Evolutionary conservation across 1,140 invertebrate genomes (phyloP).

Genomic region (Spodoptera litura): DNA sequence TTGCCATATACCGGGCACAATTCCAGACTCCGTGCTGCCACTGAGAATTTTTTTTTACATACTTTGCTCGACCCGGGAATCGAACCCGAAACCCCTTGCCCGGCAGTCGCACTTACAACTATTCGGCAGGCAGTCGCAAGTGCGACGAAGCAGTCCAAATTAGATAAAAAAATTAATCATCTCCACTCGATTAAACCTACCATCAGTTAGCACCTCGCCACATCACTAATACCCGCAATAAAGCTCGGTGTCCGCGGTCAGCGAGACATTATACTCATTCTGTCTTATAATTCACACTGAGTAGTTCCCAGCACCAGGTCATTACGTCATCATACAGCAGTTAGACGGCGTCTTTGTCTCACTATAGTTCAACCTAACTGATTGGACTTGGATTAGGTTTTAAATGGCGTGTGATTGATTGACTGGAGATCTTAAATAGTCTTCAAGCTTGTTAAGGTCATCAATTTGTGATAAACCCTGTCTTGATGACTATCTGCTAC

Average conservation of each 20-base stretch:
- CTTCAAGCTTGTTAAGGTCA: background rate
- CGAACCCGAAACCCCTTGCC: no score
- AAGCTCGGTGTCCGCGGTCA: constrained; percentile 17
- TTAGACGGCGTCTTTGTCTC: constrained; percentile 3
- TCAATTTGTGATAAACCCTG: constrained; percentile 5
- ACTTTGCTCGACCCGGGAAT: no score
- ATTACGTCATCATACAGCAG: background rate
- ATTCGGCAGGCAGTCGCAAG: no score
- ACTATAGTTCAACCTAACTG: background rate
- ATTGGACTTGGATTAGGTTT: constrained; percentile 12
- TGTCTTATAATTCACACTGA: constrained; percentile 11
- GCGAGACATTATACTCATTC: background rate
- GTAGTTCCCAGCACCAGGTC: background rate
- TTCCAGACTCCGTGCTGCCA: no score
- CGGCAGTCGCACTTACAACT: no score
- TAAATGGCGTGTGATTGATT: constrained; percentile 18
- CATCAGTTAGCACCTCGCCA: background rate
- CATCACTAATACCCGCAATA: constrained; percentile 3
- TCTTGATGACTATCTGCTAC: background rate
- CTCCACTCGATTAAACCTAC: background rate
- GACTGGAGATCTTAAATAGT: background rate
- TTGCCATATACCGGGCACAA: no score
- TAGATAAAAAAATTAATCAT: background rate
- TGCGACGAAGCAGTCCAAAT: no score
- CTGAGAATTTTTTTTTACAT: no score